Conservation (phyloP, 2,888 invertebrate species). For the Deilephila porcellus region DNA sequence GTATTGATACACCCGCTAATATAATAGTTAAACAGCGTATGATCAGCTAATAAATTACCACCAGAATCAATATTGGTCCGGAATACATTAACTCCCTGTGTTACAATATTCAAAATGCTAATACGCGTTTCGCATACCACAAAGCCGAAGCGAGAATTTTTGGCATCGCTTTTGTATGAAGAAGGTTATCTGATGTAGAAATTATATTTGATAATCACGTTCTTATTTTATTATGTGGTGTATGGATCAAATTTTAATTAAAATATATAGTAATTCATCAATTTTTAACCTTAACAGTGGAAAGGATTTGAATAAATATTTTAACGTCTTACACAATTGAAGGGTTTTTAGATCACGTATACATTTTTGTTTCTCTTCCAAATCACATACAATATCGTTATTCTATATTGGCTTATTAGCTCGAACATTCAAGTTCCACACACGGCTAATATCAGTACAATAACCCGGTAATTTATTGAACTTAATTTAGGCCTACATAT, state of each 20-base stretch:
- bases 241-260: neutral
- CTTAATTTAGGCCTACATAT: neutral
- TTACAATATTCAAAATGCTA: slow-evolving; percentile 7
- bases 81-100: neutral
- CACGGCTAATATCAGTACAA: neutral
- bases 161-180: neutral
- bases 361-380: no score
- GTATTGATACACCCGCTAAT: neutral
- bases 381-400: no score
- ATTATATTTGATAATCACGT: neutral
- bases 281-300: no score
- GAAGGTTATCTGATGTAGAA: neutral
- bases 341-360: no score
- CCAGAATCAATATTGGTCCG: neutral
- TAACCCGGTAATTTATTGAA: neutral
- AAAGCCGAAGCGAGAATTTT: neutral
- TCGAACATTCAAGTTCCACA: neutral
- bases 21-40: neutral
- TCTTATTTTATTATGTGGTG: no score
- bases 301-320: no score
- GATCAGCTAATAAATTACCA: neutral
- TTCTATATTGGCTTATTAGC: no score
- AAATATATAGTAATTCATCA: no score
- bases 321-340: no score
- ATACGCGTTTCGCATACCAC: neutral